These are phyloP conservation scores for Coecobrya sp. DNA, from an alignment of 2,888 invertebrate species.

Conservation along the genomic window DNA sequence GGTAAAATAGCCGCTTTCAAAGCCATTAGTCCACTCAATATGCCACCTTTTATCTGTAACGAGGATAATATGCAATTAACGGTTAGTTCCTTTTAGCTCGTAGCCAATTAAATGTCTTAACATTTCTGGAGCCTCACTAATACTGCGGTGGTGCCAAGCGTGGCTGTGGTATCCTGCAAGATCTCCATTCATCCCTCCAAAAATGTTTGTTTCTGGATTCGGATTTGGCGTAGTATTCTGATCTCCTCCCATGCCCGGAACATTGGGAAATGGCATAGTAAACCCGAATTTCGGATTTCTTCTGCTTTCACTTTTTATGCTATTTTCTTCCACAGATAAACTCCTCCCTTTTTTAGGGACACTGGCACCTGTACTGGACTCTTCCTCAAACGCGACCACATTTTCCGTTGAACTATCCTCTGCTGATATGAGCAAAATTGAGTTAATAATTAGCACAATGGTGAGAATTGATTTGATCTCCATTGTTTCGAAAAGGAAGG, in stretches of 20 bases:
- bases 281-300: slow-evolving; percentile 81
- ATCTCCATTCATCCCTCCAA: slow-evolving; percentile 62
- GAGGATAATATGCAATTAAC: background rate
- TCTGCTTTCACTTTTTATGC: slow-evolving; percentile 33
- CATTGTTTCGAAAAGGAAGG: background rate
- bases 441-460: background rate
- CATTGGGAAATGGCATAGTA: slow-evolving; percentile 60
- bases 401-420: slow-evolving; percentile 57
- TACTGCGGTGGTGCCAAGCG: slow-evolving; percentile 82
- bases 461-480: background rate
- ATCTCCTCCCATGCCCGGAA: slow-evolving; percentile 65
- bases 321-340: slow-evolving; percentile 51
- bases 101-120: background rate
- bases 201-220: slow-evolving; percentile 48
- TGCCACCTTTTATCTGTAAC: slow-evolving; percentile 84
- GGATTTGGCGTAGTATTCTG: slow-evolving; percentile 68
- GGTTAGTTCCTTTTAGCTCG: background rate
- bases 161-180: slow-evolving; percentile 56
- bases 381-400: background rate
- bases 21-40: slow-evolving; percentile 82
- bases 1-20: slow-evolving; percentile 84
- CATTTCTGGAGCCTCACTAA: slow-evolving; percentile 67
- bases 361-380: slow-evolving; percentile 3
- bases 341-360: slow-evolving; percentile 21
- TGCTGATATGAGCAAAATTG: background rate